Percentiles rank a stretch among this genome's conserved stretches.
Evolutionary conservation across 2,113 vertebrate genomes (phyloP).

Genomic region (Tetrao urogallus): DNA sequence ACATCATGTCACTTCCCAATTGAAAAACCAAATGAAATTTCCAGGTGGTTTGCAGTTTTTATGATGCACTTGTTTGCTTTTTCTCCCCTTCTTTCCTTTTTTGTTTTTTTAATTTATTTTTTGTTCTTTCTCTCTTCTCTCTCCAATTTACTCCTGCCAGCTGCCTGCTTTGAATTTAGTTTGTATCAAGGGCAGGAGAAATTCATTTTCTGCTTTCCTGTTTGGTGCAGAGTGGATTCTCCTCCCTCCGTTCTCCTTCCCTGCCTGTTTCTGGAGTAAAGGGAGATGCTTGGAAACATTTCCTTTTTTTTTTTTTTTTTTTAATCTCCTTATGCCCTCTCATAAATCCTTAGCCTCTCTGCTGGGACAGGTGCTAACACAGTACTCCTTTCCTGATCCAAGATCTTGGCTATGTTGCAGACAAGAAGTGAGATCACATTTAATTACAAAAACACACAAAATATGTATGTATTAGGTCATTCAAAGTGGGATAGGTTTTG

Average conservation of each 20-base stretch:
- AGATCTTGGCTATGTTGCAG: not conserved
- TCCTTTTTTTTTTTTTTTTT: not conserved
- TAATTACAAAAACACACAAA: not conserved
- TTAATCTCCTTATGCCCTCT: not conserved
- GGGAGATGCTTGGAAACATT: not conserved
- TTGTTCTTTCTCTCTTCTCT: not conserved
- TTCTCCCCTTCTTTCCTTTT: not conserved
- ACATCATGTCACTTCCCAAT: constrained; percentile 25
- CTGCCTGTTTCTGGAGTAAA: not conserved
- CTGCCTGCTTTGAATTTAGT: constrained; percentile 63
- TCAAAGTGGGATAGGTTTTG: not conserved
- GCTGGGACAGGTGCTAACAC: not conserved
- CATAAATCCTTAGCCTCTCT: not conserved
- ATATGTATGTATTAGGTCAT: not conserved
- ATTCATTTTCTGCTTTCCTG: constrained; percentile 37
- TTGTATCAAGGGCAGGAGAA: constrained; percentile 39
- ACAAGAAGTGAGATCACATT: not conserved
- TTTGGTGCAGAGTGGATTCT: not conserved
- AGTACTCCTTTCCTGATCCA: constrained; percentile 7
- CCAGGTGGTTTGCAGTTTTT: constrained; percentile 7
- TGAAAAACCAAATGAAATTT: constrained; percentile 71
- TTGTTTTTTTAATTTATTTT: not conserved
- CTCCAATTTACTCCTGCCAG: constrained; percentile 44
- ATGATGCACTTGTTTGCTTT: constrained; percentile 32
- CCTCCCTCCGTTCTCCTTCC: not conserved